A percentile compares a stretch with the other conserved stretches of the same genome.
Conservation (phyloP, 1,140 invertebrate genomes). For the Zaprionus gabonicus region DNA sequence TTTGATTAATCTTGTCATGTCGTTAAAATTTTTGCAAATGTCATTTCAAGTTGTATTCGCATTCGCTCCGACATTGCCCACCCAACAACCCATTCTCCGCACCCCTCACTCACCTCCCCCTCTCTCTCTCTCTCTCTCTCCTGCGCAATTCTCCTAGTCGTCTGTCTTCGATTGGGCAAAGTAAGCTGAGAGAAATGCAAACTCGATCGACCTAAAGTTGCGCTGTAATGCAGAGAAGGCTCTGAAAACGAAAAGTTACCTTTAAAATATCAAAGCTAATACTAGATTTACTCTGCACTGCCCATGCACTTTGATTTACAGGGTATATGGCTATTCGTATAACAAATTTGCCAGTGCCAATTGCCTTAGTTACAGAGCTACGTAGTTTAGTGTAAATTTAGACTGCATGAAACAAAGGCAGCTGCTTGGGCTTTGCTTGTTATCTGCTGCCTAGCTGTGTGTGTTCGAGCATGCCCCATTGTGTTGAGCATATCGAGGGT, state of each 20-base stretch:
- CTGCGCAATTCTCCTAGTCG: not conserved
- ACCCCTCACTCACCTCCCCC: not conserved
- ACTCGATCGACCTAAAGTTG: not conserved
- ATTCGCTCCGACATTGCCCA: not conserved
- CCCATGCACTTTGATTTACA: not conserved
- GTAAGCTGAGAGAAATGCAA: not conserved
- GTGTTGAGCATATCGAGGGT: not conserved
- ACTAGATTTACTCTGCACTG: not conserved
- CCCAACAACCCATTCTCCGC: not conserved
- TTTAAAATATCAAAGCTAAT: not conserved
- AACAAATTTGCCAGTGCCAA: not conserved
- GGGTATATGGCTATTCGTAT: not conserved
- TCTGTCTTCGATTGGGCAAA: slow-evolving; percentile 3
- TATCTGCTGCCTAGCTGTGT: not conserved
- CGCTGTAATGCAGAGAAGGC: not conserved
- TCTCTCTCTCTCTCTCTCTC: not conserved
- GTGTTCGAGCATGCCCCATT: not conserved
- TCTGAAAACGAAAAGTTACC: not conserved
- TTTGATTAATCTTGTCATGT: slow-evolving; percentile 74
- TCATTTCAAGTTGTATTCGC: slow-evolving; percentile 62
- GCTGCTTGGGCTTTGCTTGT: not conserved
- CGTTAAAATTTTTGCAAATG: slow-evolving; percentile 77
- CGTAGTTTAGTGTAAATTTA: not conserved
- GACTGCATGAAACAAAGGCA: not conserved
- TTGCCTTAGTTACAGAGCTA: not conserved